Base-by-base conservation (phyloP, 2,113 vertebrate species). In the Pollimyrus isidori region DNA sequence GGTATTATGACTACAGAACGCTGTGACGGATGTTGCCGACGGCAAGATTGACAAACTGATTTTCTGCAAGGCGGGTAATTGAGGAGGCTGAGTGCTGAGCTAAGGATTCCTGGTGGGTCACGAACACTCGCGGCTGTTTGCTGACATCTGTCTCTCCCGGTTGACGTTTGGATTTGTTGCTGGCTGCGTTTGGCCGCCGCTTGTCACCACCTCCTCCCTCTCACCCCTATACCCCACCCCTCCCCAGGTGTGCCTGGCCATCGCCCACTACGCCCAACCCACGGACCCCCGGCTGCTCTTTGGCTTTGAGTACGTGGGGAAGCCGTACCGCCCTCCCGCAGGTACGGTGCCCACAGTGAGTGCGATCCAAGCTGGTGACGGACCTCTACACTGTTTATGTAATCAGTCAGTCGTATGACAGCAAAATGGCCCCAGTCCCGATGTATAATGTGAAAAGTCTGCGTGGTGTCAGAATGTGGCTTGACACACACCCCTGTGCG, bases 201-300 rank as follows among this genome's bases (percentile, higher is more conserved):
- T 1, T 21, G 21, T 48, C 52, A 0, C 17, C 3, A 0, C 17
- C 17, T 0, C 35, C 5, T 39, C 76, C 35, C 1, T 35, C 35
- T 35, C 35, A 35, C 35, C 35, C 35, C 35, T 35, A 1, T 35
- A 35, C 35, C 49, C 11, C 90, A 26, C 90, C 26, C 88, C 86
- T 91, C 90, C 90, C 91, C 93, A 99, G 98, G 98, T 99, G 91
- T 99, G 98, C 94, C 97, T 99, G 92, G 98, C 98, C 88, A 98
- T 99, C 92, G 98, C 97, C 92, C 98, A 99, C 95, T 99, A 99
- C 92, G 97, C 98, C 88, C 97, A 99, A 91, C 98, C 98, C 90
- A 97, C 98, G 0, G 98, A 99, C 95, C 96, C 98, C 89, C 98
- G 98, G 92, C 96, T 99, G 89, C 96, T 99, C 89, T 99, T 99